phyloP scores from a whole-genome alignment of 1,140 invertebrate genomes.

The Drosophila kurseongensis region DNA sequence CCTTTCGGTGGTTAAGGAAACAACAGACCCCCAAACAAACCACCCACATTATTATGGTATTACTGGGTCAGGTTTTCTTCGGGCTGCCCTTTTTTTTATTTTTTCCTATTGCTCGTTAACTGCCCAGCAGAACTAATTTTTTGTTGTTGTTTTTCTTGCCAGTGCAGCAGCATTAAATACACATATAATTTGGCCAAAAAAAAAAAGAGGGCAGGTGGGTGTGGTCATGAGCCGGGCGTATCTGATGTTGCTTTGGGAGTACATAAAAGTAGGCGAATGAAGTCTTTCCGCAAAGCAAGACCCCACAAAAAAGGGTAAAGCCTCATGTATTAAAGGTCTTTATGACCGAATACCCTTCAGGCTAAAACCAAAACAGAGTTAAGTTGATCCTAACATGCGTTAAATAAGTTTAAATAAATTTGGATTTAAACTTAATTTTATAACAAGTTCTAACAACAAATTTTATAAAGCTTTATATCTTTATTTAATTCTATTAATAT shows the following conservation, averaged over 20 bases:
- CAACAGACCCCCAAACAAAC: conserved; percentile 10
- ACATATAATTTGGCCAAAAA: conserved; percentile 58
- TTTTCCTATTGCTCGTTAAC: conserved; percentile 43
- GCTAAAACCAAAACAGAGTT: conserved; percentile 16
- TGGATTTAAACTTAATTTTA: neutral
- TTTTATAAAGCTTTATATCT: neutral
- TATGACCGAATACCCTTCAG: neutral
- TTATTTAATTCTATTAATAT: neutral
- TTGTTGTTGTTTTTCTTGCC: conserved; percentile 27
- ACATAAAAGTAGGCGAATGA: conserved; percentile 67
- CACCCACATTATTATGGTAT: conserved; percentile 42
- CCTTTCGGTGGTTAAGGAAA: conserved; percentile 23
- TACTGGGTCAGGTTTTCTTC: conserved; percentile 41
- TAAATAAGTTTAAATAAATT: neutral
- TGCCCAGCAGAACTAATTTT: conserved; percentile 40
- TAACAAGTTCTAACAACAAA: neutral
- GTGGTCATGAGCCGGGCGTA: conserved; percentile 33
- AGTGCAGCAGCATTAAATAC: conserved; percentile 58
- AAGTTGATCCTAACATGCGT: conserved; percentile 2
- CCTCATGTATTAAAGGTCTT: conserved; percentile 25
- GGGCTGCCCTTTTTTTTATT: neutral
- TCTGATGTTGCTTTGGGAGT: conserved; percentile 32
- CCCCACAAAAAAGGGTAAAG: conserved; percentile 55
- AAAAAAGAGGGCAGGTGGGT: conserved; percentile 31
- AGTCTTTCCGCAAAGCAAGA: conserved; percentile 30